Conservation (phyloP, 2,797 vertebrate species). For the Salmo trutta region DNA sequence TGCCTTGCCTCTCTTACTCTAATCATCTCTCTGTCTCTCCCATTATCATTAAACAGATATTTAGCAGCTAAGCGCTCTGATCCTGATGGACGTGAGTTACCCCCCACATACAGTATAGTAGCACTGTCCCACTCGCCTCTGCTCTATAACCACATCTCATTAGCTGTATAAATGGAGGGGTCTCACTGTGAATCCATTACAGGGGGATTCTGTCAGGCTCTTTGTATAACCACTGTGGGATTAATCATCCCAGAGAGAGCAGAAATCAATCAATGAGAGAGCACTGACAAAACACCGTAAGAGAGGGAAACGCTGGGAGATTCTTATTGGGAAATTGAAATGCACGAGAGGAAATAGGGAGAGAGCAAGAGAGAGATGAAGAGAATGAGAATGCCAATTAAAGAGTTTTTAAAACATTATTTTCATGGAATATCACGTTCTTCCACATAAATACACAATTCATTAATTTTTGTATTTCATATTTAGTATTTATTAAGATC, state of each 20-base stretch:
- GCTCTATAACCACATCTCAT: conserved; percentile 66
- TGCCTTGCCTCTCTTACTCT: neutral
- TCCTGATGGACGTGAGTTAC: conserved; percentile 22
- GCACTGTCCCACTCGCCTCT: conserved; percentile 16
- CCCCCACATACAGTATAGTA: conserved; percentile 27
- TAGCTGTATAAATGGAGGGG: conserved; percentile 64
- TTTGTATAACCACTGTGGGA: conserved; percentile 66
- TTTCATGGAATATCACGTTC: neutral
- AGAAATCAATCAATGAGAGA: conserved; percentile 71
- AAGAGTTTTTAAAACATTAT: neutral
- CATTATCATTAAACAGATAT: conserved; percentile 13
- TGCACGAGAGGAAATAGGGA: conserved; percentile 42
- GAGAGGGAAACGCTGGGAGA: conserved; percentile 57
- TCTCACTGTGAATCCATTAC: conserved; percentile 70
- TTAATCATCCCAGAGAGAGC: conserved; percentile 70
- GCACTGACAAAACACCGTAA: conserved; percentile 68
- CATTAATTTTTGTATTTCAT: neutral
- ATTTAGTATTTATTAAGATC: too few relatives aligned
- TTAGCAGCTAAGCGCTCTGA: neutral
- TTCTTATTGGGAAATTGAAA: conserved; percentile 65
- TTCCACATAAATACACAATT: neutral
- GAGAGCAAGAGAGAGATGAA: neutral
- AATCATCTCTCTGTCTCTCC: conserved; percentile 15
- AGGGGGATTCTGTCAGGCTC: conserved; percentile 47
- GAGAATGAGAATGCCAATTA: neutral